phyloP scores from a whole-genome alignment of 2,888 invertebrate genomes.

The Ectemnius cavifrons region DNA sequence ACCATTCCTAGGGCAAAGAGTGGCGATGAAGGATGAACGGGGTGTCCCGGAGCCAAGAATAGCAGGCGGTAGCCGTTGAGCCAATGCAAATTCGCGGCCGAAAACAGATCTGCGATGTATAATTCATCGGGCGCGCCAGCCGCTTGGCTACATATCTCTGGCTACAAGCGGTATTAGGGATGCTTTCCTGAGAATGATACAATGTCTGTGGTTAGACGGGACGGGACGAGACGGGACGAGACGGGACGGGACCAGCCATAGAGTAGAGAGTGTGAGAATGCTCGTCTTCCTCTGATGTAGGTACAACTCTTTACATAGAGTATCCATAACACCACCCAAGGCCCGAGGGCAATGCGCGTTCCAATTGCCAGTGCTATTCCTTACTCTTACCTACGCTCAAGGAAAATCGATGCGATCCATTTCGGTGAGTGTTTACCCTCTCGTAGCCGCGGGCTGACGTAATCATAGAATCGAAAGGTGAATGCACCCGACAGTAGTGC shows the following conservation, averaged over 20 bases:
- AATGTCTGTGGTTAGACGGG: constrained; percentile 54
- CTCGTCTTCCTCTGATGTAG: constrained; percentile 4
- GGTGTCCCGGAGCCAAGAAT: constrained; percentile 57
- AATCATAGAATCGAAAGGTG: neutral
- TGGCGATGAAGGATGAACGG: constrained; percentile 3
- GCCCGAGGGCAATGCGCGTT: no score
- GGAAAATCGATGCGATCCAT: no score
- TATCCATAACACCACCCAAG: no score
- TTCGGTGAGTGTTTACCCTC: no score
- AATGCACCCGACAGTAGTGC: neutral
- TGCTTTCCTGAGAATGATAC: constrained; percentile 63
- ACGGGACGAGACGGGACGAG: no score
- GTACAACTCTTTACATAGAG: no score
- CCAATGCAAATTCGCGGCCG: constrained; percentile 67
- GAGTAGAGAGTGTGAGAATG: constrained; percentile 44
- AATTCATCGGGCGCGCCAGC: constrained; percentile 62
- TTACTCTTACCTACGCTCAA: no score
- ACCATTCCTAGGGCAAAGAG: constrained; percentile 14
- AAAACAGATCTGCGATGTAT: constrained; percentile 65
- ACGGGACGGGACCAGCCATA: constrained; percentile 16
- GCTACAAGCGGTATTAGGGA: constrained; percentile 63
- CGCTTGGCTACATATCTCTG: constrained; percentile 41
- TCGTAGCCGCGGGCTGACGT: no score
- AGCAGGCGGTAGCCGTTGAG: constrained; percentile 63
- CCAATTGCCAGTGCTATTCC: no score